Conservation (phyloP, 2,113 vertebrate genomes). For the Peromyscus californicus region DNA sequence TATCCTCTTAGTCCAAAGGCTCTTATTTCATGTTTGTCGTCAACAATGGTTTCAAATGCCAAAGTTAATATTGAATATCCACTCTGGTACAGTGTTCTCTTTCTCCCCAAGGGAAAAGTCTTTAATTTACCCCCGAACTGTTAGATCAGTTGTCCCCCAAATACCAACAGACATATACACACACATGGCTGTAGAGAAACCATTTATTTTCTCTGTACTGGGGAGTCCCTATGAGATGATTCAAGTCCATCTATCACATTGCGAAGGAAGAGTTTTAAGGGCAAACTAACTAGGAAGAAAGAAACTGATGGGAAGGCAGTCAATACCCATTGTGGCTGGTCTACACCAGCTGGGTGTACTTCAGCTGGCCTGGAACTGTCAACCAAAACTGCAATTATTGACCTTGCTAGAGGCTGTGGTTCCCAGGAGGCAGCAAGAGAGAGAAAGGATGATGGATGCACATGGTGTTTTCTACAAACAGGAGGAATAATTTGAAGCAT, state of each 20-base stretch:
- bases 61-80: slow-evolving; percentile 60
- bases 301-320: slow-evolving; percentile 59
- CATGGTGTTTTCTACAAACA: slow-evolving; percentile 68
- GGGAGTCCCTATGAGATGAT: slow-evolving; percentile 61
- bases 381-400: slow-evolving; percentile 72
- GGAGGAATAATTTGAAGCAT: slow-evolving; percentile 80
- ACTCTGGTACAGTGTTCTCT: not conserved
- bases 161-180: slow-evolving; percentile 64
- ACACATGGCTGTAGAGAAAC: slow-evolving; percentile 48
- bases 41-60: not conserved
- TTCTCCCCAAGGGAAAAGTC: slow-evolving; percentile 39
- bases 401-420: slow-evolving; percentile 67
- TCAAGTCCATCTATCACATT: slow-evolving; percentile 52
- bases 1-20: not conserved
- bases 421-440: slow-evolving; percentile 56
- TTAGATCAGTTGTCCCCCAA: slow-evolving; percentile 64
- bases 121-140: slow-evolving; percentile 62
- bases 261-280: slow-evolving; percentile 61
- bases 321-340: slow-evolving; percentile 21
- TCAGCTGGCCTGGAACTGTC: slow-evolving; percentile 72
- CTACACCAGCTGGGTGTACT: slow-evolving; percentile 67
- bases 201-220: slow-evolving; percentile 71
- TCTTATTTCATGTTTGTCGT: slow-evolving; percentile 29
- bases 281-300: slow-evolving; percentile 66
- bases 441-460: slow-evolving; percentile 73